Conservation (phyloP, 2,797 vertebrate species). For the Tragopan temminckii region DNA sequence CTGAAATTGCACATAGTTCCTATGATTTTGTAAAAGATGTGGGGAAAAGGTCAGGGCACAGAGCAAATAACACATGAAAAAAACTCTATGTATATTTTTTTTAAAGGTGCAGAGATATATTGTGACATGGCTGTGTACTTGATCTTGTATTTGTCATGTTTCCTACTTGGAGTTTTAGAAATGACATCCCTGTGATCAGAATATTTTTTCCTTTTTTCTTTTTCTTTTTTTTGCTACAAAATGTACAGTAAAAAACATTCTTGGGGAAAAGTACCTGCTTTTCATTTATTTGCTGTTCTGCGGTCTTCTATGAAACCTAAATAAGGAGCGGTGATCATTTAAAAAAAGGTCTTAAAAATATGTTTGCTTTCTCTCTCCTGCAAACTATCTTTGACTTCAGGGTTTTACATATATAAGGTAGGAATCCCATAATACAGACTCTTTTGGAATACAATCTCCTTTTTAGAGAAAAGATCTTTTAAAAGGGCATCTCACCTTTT, state of each 20-base stretch:
- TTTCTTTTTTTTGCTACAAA: constrained; percentile 70
- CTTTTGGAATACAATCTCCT: background rate
- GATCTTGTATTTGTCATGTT: constrained; percentile 84
- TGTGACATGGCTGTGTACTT: constrained; percentile 82
- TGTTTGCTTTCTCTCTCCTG: background rate
- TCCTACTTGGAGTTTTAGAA: constrained; percentile 88
- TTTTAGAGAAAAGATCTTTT: background rate
- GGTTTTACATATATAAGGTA: background rate
- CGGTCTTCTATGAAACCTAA: constrained; percentile 57
- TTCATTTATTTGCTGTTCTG: constrained; percentile 58
- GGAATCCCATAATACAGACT: background rate
- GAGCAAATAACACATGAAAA: constrained; percentile 42
- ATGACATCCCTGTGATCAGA: constrained; percentile 87
- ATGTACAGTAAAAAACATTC: constrained; percentile 80
- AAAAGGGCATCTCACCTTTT: background rate
- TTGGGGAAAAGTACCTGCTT: constrained; percentile 56
- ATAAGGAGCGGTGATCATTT: background rate
- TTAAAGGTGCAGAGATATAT: constrained; percentile 81
- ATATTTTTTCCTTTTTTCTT: constrained; percentile 79
- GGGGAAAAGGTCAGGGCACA: constrained; percentile 28
- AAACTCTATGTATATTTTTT: constrained; percentile 56
- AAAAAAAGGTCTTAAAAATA: background rate
- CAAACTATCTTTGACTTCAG: background rate
- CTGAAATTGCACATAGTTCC: constrained; percentile 44
- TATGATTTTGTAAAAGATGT: constrained; percentile 46